Conservation (phyloP, 2,797 vertebrate genomes). For the Sebastes vulpes region DNA sequence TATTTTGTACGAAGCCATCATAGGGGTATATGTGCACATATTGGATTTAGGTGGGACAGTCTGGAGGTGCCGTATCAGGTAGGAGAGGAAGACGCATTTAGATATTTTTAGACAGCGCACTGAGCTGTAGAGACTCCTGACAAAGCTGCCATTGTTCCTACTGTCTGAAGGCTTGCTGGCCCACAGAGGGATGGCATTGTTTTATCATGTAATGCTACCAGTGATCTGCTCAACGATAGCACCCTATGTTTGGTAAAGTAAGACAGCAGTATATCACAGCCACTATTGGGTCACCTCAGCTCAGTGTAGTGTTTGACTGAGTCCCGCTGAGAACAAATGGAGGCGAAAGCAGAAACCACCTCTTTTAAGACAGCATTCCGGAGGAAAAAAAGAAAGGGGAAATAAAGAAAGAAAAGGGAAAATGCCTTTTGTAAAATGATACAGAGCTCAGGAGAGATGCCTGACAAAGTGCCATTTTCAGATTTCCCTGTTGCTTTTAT, state of each 20-base stretch:
- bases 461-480: conserved; percentile 59
- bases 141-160: conserved; percentile 79
- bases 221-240: conserved; percentile 79
- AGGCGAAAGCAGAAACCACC: conserved; percentile 73
- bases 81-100: conserved; percentile 41
- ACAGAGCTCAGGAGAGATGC: conserved; percentile 41
- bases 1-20: background rate
- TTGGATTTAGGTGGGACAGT: background rate
- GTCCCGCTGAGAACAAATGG: conserved; percentile 61
- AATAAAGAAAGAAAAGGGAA: conserved; percentile 30
- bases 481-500: conserved; percentile 25
- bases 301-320: conserved; percentile 54
- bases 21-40: background rate
- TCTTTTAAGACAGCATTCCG: conserved; percentile 69
- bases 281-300: conserved; percentile 74
- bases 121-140: conserved; percentile 49
- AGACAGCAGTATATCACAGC: conserved; percentile 78
- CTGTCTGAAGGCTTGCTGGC: conserved; percentile 69
- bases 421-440: conserved; percentile 58
- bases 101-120: conserved; percentile 62
- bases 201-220: conserved; percentile 85
- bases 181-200: conserved; percentile 83
- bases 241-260: conserved; percentile 76
- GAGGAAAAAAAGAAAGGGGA: conserved; percentile 31
- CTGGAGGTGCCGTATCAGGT: conserved; percentile 1